Evolutionary conservation across 2,888 invertebrate genomes (phyloP).

Genomic region (Leptopilina drosophilae): DNA sequence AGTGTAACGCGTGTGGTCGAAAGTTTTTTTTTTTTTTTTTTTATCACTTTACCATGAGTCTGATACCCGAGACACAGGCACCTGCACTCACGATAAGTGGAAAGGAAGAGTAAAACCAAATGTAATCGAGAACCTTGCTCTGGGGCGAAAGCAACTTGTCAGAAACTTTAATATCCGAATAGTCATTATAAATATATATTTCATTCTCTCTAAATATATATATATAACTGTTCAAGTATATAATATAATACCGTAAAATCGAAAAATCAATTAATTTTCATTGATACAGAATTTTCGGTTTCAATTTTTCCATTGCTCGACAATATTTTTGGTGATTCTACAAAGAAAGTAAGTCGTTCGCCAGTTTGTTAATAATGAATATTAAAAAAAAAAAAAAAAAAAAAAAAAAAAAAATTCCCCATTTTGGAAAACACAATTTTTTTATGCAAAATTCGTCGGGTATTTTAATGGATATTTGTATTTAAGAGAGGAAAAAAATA

Average conservation of each 20-base stretch:
- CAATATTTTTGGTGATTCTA: too few relatives aligned
- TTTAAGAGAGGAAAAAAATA: neutral
- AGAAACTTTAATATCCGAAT: conserved; percentile 10
- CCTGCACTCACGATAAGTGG: conserved; percentile 5
- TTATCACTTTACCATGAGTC: neutral
- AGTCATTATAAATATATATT: neutral
- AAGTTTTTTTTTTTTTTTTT: conserved; percentile 17
- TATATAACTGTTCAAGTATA: neutral
- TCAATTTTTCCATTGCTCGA: too few relatives aligned
- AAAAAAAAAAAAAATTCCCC: too few relatives aligned
- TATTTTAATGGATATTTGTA: too few relatives aligned
- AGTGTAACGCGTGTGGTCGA: conserved; percentile 37
- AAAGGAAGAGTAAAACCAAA: conserved; percentile 27
- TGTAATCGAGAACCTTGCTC: conserved; percentile 20
- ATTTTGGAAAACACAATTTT: too few relatives aligned
- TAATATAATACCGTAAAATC: neutral
- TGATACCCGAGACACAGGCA: conserved; percentile 17
- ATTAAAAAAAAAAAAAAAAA: too few relatives aligned
- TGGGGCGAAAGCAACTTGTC: neutral
- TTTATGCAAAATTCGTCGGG: too few relatives aligned
- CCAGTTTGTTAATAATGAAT: too few relatives aligned
- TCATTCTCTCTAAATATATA: neutral
- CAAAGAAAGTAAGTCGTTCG: too few relatives aligned
- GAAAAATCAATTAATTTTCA: neutral
- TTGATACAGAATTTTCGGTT: too few relatives aligned